Conservation (phyloP, 2,797 vertebrate genomes). For the Sarcoramphus papa region DNA sequence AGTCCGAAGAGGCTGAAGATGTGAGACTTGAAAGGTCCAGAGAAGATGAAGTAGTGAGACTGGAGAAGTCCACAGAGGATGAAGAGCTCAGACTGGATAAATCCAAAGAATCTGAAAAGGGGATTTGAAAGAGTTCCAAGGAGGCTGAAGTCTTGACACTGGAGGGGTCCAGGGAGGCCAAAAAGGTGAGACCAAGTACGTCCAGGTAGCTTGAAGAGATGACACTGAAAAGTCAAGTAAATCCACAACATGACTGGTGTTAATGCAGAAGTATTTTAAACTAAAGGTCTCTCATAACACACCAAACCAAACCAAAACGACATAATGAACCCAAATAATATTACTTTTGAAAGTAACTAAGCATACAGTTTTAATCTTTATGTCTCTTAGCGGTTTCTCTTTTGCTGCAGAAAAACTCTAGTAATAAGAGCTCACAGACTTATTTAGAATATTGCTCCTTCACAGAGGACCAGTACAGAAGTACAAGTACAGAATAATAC, state of each 20-base stretch:
- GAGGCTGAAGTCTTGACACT: constrained; percentile 49
- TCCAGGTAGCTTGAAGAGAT: constrained; percentile 19
- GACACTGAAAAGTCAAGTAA: constrained; percentile 41
- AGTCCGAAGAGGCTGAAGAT: constrained; percentile 43
- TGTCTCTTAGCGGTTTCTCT: neutral
- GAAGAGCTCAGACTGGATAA: constrained; percentile 60
- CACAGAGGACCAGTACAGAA: neutral
- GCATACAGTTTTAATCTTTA: neutral
- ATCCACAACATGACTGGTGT: neutral
- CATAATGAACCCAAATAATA: neutral
- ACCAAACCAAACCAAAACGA: neutral
- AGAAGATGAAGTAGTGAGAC: constrained; percentile 50
- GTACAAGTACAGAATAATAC: neutral
- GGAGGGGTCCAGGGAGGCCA: constrained; percentile 64
- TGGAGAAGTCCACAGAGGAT: constrained; percentile 56
- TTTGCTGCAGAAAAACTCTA: neutral
- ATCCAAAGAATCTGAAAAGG: constrained; percentile 62
- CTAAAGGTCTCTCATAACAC: neutral
- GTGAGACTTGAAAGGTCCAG: constrained; percentile 54
- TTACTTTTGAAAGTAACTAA: neutral
- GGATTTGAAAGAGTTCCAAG: constrained; percentile 56
- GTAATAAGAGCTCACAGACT: neutral
- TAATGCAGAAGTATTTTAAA: neutral
- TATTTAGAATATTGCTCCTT: neutral
- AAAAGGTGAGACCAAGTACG: constrained; percentile 26